Base-by-base conservation (phyloP, 2,888 invertebrate species). In the Scaptomyza parva region DNA sequence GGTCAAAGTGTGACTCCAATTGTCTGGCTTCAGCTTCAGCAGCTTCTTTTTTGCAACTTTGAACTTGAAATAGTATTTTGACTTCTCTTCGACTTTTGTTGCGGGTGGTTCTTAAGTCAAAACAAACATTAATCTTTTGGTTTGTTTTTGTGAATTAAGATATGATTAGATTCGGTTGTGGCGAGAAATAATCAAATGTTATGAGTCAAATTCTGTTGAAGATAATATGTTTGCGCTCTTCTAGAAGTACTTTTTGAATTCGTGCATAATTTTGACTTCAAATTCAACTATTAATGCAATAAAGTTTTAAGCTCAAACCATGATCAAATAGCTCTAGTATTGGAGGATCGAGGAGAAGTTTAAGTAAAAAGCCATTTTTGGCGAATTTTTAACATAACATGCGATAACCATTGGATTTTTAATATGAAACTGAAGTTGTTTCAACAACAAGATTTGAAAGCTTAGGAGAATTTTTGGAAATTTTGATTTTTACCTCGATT, bases 31-130 rank as follows among this genome's bases (percentile, higher is more conserved):
- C 47, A 24, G n/a, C n/a, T 51, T 12, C 24, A 11, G 44, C 54
- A 39, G 8, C 51, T 4, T n/a, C n/a, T n/a, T n/a, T n/a, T 52
- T 50, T 24, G 43, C 17, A 35, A 41, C 51, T 72, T 68, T 84
- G 86, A 83, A 78, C 88, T 83, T 83, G 82, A 81, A 84, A 80
- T 63, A 65, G 81, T 70, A 14, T 74, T 50, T 86, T 86, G 81
- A 84, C 87, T 80, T 53, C 24, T 8, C 9, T 22, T 24, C 17
- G 9, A 7, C 17, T 30, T 9, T 14, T 20, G 4, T 12, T 53
- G 52, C 43, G 60, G 43, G 26, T 43, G 51, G 6, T 22, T 33
- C n/a, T 43, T 8, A 35, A 35, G 2, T 9, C 4, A 39, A 22
- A 12, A 14, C 63, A 41, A 18, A 18, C 26, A 47, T 61, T 62